These are phyloP conservation scores for Manis pentadactyla DNA, from an alignment of 2,797 vertebrate species.

Conservation along the genomic window DNA sequence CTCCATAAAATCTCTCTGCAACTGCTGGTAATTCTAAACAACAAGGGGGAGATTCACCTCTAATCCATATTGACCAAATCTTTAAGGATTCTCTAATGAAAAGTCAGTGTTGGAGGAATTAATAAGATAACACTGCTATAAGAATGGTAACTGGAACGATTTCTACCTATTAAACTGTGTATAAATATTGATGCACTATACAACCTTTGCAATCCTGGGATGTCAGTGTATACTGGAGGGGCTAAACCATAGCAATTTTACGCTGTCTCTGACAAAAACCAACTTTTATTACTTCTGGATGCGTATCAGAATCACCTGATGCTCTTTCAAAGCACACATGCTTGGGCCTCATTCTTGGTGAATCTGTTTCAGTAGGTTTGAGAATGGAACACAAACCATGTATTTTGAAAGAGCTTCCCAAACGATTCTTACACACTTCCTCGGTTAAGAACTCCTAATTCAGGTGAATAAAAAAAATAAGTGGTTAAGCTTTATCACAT, in stretches of 20 bases:
- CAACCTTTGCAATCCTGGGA: background rate
- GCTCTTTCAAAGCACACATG: background rate
- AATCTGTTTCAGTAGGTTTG: background rate
- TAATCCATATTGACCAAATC: slow-evolving; percentile 89
- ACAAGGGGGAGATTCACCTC: slow-evolving; percentile 95
- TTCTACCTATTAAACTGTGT: background rate
- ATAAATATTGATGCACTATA: background rate
- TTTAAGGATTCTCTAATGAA: slow-evolving; percentile 79
- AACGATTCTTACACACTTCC: background rate
- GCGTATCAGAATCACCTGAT: background rate
- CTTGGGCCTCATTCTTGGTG: background rate
- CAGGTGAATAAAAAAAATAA: background rate
- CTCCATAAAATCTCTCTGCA: slow-evolving; percentile 99
- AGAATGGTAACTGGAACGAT: slow-evolving; percentile 5
- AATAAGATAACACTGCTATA: slow-evolving; percentile 69
- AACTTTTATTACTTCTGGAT: background rate
- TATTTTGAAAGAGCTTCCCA: slow-evolving; percentile 36
- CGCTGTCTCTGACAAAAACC: background rate
- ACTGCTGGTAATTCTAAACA: slow-evolving; percentile 98
- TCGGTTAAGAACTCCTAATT: slow-evolving; percentile 25
- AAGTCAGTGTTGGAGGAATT: slow-evolving; percentile 82
- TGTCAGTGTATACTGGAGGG: background rate
- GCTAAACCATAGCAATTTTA: background rate
- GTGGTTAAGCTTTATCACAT: background rate
- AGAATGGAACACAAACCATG: background rate